Conservation (phyloP, 2,797 vertebrate genomes). For the Adrianichthys oophorus region DNA sequence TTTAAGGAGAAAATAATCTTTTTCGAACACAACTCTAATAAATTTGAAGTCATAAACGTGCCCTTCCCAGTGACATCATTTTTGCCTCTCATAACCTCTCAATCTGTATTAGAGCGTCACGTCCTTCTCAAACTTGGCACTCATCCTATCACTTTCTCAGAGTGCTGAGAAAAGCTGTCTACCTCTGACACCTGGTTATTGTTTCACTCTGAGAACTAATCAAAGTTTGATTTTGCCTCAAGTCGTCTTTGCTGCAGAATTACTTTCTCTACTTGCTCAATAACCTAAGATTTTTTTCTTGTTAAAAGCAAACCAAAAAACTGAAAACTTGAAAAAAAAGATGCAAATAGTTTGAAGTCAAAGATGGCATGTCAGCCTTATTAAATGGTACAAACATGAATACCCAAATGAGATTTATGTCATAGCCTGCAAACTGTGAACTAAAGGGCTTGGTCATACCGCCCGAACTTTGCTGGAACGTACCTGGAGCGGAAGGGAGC, state of each 20-base stretch:
- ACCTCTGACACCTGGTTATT: slow-evolving; percentile 63
- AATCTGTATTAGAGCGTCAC: slow-evolving; percentile 19
- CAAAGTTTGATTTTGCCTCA: slow-evolving; percentile 54
- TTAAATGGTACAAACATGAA: no score
- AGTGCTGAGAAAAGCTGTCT: slow-evolving; percentile 35
- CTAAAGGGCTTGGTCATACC: no score
- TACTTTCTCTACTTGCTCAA: slow-evolving; percentile 33
- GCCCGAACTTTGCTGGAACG: no score
- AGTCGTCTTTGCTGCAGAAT: slow-evolving; percentile 38
- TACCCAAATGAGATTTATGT: no score
- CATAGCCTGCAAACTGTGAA: no score
- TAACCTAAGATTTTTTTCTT: slow-evolving; percentile 16
- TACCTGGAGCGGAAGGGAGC: no score
- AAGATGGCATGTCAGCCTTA: no score
- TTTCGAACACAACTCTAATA: slow-evolving; percentile 50
- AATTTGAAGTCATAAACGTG: slow-evolving; percentile 49
- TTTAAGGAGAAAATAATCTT: slow-evolving; percentile 58
- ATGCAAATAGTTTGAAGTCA: no score
- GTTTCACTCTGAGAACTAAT: slow-evolving; percentile 50
- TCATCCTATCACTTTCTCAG: slow-evolving; percentile 24
- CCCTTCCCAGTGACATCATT: slow-evolving; percentile 14
- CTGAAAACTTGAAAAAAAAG: no score
- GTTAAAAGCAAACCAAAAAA: no score
- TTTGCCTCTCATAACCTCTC: slow-evolving; percentile 28
- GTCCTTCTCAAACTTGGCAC: slow-evolving; percentile 22